These are phyloP conservation scores for Crax fasciolata DNA, from an alignment of 2,797 vertebrate genomes.

Conservation along the genomic window DNA sequence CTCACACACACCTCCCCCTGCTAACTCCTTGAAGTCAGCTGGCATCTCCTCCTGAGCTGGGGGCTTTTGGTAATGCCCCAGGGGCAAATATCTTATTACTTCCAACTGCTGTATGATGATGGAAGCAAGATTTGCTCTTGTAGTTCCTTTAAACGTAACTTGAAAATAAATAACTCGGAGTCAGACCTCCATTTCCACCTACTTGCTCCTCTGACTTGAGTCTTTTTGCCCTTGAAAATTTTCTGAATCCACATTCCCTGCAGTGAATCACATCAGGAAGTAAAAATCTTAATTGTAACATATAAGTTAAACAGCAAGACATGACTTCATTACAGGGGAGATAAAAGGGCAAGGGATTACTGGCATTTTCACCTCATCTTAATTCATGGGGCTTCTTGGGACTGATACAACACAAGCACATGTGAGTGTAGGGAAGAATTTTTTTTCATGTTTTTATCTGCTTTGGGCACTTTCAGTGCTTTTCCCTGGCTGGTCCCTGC, in stretches of 20 bases:
- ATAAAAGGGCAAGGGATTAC: constrained; percentile 68
- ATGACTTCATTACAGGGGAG: constrained; percentile 69
- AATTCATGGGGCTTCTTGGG: constrained; percentile 47
- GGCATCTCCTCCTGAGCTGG: neutral
- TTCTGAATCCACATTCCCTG: constrained; percentile 59
- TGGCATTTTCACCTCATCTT: constrained; percentile 63
- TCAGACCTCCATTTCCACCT: constrained; percentile 38
- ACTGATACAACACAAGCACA: constrained; percentile 42
- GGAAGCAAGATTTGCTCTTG: constrained; percentile 34
- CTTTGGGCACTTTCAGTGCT: neutral
- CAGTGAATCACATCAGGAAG: constrained; percentile 75
- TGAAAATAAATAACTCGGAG: constrained; percentile 45
- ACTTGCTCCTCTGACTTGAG: constrained; percentile 17
- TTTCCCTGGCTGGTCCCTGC: neutral
- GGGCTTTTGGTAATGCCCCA: neutral
- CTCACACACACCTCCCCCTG: neutral
- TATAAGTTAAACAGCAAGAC: constrained; percentile 75
- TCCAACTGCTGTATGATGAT: neutral
- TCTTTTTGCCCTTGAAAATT: constrained; percentile 47
- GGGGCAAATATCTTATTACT: constrained; percentile 33
- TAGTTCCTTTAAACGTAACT: constrained; percentile 21
- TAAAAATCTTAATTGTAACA: constrained; percentile 73
- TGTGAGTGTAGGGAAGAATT: neutral
- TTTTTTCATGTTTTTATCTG: constrained; percentile 45
- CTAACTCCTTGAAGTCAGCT: neutral